These are phyloP conservation scores for Pseudolycoriella hygida DNA, from an alignment of 2,888 invertebrate species.

Conservation along the genomic window DNA sequence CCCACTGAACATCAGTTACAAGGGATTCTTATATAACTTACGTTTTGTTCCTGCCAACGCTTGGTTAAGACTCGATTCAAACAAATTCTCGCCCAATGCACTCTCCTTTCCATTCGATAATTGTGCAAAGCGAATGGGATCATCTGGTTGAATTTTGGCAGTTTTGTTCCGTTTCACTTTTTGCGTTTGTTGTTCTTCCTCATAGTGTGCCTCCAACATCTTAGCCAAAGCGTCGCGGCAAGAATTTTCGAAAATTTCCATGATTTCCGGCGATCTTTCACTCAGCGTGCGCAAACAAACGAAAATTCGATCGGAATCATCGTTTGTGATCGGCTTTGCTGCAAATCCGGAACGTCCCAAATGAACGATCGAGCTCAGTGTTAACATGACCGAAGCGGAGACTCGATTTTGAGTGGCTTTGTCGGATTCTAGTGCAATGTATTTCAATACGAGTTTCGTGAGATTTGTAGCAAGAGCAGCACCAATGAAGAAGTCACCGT, in stretches of 20 bases:
- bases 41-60: constrained; percentile 56
- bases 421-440: constrained; percentile 31
- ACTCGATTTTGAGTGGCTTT: constrained; percentile 35
- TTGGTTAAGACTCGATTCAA: constrained; percentile 83
- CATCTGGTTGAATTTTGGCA: constrained; percentile 62
- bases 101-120: constrained; percentile 45
- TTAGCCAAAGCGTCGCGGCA: constrained; percentile 63
- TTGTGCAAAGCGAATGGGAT: constrained; percentile 69
- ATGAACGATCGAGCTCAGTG: constrained; percentile 72
- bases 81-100: constrained; percentile 49
- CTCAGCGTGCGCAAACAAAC: constrained; percentile 60
- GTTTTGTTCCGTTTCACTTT: constrained; percentile 51
- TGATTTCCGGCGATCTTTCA: constrained; percentile 45
- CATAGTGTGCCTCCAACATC: constrained; percentile 66
- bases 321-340: constrained; percentile 76
- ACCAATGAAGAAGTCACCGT: constrained; percentile 91
- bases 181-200: constrained; percentile 30
- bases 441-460: constrained; percentile 73
- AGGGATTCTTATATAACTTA: no score
- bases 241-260: constrained; percentile 50
- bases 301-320: constrained; percentile 80
- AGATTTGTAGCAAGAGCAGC: constrained; percentile 83
- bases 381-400: constrained; percentile 69
- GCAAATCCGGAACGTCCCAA: constrained; percentile 62
- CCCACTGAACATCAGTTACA: no score